Base-by-base conservation (phyloP, 1,140 invertebrate genomes). In the Steinernema feltiae region DNA sequence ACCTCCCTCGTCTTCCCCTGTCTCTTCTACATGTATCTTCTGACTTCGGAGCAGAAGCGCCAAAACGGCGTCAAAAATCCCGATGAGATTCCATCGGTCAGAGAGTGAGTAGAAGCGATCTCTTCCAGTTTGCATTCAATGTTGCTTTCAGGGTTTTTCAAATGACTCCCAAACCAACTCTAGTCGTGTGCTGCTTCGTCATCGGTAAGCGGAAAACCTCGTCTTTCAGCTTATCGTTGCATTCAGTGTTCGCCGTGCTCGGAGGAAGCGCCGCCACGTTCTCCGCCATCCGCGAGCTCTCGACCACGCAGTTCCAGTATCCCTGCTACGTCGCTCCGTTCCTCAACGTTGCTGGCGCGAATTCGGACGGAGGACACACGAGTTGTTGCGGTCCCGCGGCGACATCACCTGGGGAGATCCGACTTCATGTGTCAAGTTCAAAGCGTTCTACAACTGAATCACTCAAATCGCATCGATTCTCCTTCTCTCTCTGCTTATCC, bases 1-100 rank as follows among this genome's bases (percentile, higher is more conserved):
- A 81, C 87, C 27, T 86, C 85, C 0, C 83, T 87, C 32, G 79
- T 88, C 30, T 83, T 87, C 32, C 88, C 88, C 17, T 78, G 79
- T 35, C 48, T 86, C 12, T 86, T 85, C 75, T 86, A 83, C 72
- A 32, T 80, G 21, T 85, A 73, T 73, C 72, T 86, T 72, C 72
- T 72, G 29, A 82, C 79, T 21, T 73, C 46, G 24, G 75, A 83
- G 70, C 48, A 74, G 17, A 75, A 75, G 71, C 30, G 69, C 29
- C 69, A 72, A 18, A 31, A 74, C n/a, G 46, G 63, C 32, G 48
- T 72, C 72, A 71, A 77, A 3, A 3, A 74, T 48, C 32, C 63
- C 29, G 69, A 71, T 41, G 73, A 75, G 32, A 76, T 48, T 24
- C 48, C 76, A 7, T 69, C 46, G 48, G 17, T 74, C n/a, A 27